Conservation (phyloP, 2,888 invertebrate genomes). For the Tetragonula carbonaria region DNA sequence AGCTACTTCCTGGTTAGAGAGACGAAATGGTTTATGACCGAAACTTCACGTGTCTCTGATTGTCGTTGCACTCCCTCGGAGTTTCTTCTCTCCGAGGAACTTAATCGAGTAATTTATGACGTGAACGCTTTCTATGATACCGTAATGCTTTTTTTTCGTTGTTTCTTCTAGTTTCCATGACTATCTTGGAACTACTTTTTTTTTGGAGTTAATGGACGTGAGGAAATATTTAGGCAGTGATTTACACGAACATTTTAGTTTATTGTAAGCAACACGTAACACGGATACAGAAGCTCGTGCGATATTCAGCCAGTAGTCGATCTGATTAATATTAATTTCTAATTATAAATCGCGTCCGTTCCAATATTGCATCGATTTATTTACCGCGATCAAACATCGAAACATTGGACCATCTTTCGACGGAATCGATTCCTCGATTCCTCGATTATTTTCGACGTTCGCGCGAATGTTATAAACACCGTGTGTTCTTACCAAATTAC, state of each 20-base stretch:
- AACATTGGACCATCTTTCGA: not conserved
- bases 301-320: constrained; percentile 52
- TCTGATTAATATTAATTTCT: constrained; percentile 55
- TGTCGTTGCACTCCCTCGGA: not conserved
- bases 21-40: constrained; percentile 27
- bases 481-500: constrained; percentile 18
- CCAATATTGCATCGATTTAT: constrained; percentile 6
- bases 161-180: not conserved
- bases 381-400: not conserved
- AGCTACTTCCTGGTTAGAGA: constrained; percentile 28
- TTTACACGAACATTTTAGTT: constrained; percentile 42
- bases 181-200: constrained; percentile 7
- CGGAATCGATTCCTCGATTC: not conserved
- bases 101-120: not conserved
- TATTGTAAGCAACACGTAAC: constrained; percentile 82
- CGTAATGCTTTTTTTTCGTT: not conserved
- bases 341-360: constrained; percentile 41
- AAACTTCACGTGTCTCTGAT: constrained; percentile 13
- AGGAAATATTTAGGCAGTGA: not conserved
- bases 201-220: too few species aligned
- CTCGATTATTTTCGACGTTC: constrained; percentile 7
- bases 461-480: not conserved
- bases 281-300: constrained; percentile 77
- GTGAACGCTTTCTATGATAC: not conserved
- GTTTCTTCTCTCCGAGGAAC: not conserved